Percentiles rank a stretch among this genome's conserved stretches.
Conservation (phyloP, 2,888 invertebrate genomes). For the Drosophila helvetica region DNA sequence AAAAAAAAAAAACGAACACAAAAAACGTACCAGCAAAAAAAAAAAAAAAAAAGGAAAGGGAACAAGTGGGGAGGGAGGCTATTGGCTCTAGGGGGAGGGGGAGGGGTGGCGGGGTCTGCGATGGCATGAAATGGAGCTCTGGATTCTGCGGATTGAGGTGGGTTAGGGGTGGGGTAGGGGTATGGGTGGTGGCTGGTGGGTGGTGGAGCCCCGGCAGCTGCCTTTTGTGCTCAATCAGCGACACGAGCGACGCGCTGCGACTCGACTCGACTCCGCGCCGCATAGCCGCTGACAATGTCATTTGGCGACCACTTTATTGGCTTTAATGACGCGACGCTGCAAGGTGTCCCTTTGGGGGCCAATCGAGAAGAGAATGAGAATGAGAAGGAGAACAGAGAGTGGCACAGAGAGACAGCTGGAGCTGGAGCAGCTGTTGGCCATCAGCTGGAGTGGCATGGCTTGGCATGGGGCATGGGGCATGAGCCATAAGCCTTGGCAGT, state of each 20-base stretch:
- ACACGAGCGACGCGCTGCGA: conserved; percentile 28
- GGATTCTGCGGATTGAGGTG: background rate
- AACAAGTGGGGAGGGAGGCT: conserved; percentile 11
- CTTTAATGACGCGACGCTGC: conserved; percentile 66
- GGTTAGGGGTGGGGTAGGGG: background rate
- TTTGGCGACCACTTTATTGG: conserved; percentile 68
- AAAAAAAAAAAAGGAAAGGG: conserved; percentile 29
- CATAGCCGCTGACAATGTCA: conserved; percentile 64
- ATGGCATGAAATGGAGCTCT: background rate
- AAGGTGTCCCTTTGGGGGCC: conserved; percentile 48
- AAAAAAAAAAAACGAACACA: conserved; percentile 22
- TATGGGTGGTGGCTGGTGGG: background rate
- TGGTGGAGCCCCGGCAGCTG: conserved; percentile 17
- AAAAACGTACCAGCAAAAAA: conserved; percentile 18
- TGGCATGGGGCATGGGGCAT: no score
- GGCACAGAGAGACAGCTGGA: background rate
- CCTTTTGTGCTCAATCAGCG: conserved; percentile 51
- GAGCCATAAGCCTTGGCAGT: no score
- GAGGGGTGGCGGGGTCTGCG: no score
- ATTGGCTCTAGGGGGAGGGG: background rate
- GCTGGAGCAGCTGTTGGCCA: conserved; percentile 66
- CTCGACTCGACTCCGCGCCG: conserved; percentile 8
- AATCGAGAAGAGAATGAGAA: no score
- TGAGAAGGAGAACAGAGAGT: background rate
- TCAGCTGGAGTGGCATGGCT: conserved; percentile 20